A percentile compares a stretch with the other conserved stretches of the same genome.
Conservation (phyloP, 2,113 vertebrate species). For the Oncorhynchus tshawytscha region DNA sequence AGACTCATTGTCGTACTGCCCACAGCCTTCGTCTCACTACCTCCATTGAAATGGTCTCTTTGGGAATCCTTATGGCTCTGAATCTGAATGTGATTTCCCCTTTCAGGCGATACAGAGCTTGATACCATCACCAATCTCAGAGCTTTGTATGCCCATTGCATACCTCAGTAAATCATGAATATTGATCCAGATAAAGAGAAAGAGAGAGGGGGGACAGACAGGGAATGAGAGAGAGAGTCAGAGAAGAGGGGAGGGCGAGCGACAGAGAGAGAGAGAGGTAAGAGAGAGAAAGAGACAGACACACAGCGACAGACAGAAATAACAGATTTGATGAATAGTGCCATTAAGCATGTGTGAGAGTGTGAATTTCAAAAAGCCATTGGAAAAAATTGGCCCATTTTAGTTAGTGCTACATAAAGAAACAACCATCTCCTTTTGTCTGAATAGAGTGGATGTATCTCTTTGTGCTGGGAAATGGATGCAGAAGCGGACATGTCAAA, state of each 20-base stretch:
- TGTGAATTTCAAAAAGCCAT: not conserved
- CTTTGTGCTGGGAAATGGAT: not conserved
- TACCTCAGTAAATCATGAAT: constrained; percentile 51
- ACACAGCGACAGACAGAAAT: not conserved
- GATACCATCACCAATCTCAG: constrained; percentile 50
- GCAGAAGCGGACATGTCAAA: not conserved
- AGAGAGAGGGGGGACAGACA: not conserved
- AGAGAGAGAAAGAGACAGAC: not conserved
- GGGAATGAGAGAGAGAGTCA: not conserved
- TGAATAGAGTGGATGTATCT: not conserved
- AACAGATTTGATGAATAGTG: not conserved
- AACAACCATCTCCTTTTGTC: not conserved
- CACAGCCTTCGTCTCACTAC: constrained; percentile 4
- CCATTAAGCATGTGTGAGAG: not conserved
- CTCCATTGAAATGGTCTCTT: constrained; percentile 3
- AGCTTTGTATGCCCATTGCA: constrained; percentile 37
- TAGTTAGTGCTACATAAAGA: not conserved
- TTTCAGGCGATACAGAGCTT: constrained; percentile 38
- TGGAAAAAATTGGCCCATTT: not conserved
- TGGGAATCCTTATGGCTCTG: constrained; percentile 10
- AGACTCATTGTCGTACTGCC: not conserved
- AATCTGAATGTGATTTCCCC: constrained; percentile 4
- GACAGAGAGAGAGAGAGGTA: not conserved
- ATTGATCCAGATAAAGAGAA: constrained; percentile 14
- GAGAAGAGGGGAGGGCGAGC: not conserved